phyloP scores from a whole-genome alignment of 2,797 vertebrate genomes.

The Coranthus polyacanthus region DNA sequence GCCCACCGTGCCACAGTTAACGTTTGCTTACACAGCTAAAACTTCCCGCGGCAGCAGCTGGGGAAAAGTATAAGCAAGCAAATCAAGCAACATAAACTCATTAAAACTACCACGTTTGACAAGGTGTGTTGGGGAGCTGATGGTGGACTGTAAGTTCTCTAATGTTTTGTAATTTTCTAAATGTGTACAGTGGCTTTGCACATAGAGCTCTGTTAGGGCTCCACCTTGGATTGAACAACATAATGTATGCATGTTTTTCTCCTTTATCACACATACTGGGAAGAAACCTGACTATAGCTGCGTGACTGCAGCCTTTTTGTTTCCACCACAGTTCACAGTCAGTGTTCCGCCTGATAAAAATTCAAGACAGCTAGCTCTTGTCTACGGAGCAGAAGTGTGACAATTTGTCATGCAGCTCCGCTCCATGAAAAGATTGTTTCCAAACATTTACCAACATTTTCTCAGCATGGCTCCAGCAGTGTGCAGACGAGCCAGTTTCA shows the following conservation, averaged over 20 bases:
- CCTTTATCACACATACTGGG: constrained; percentile 20
- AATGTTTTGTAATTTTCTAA: too few relatives aligned
- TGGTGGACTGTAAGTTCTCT: too few relatives aligned
- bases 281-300: not conserved
- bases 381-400: constrained; percentile 16
- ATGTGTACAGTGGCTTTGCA: not conserved
- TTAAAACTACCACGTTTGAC: constrained; percentile 32
- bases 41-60: constrained; percentile 32
- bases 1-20: constrained; percentile 38
- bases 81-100: constrained; percentile 42
- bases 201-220: not conserved
- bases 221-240: not conserved
- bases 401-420: constrained; percentile 26
- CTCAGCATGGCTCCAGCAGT: constrained; percentile 19
- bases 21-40: constrained; percentile 38
- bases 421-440: constrained; percentile 20
- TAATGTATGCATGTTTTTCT: not conserved
- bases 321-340: constrained; percentile 1
- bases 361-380: constrained; percentile 2
- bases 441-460: constrained; percentile 24
- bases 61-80: constrained; percentile 16
- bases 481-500: constrained; percentile 2
- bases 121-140: not conserved
- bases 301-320: constrained; percentile 21
- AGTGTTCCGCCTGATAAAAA: constrained; percentile 10